Conservation (phyloP, 1,140 invertebrate genomes). For the Rhopalosiphum maidis region DNA sequence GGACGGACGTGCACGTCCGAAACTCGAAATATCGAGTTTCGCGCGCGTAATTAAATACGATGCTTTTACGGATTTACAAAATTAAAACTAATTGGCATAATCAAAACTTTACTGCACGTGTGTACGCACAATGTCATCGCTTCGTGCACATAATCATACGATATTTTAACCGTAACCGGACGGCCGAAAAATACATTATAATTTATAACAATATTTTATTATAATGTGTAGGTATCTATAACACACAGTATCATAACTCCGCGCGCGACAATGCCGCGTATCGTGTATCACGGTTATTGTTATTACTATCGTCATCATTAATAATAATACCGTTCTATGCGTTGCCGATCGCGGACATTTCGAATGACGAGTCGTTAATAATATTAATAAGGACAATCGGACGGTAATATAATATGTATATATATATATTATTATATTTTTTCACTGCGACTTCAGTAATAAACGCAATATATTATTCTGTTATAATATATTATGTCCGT, state of each 20-base stretch:
- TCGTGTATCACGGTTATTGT: background rate
- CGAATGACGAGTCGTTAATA: background rate
- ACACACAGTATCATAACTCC: background rate
- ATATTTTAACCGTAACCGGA: background rate
- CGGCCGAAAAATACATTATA: background rate
- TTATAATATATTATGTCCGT: background rate
- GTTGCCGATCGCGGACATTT: background rate
- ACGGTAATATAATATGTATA: rapidly evolving
- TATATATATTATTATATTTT: background rate
- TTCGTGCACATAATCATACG: background rate
- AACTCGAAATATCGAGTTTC: slow-evolving; percentile 29
- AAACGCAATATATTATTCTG: background rate
- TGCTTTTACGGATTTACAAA: slow-evolving; percentile 33
- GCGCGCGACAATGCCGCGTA: background rate
- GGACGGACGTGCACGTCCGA: background rate
- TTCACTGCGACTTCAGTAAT: background rate
- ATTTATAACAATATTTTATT: background rate
- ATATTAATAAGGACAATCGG: background rate
- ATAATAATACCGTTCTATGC: background rate
- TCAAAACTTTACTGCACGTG: background rate
- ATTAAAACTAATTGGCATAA: slow-evolving; percentile 28
- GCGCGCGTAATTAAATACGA: slow-evolving; percentile 20
- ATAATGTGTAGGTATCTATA: background rate
- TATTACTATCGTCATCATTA: background rate
- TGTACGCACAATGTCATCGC: background rate